Evolutionary conservation across 2,888 invertebrate genomes (phyloP).

Genomic region (Patella depressa): DNA sequence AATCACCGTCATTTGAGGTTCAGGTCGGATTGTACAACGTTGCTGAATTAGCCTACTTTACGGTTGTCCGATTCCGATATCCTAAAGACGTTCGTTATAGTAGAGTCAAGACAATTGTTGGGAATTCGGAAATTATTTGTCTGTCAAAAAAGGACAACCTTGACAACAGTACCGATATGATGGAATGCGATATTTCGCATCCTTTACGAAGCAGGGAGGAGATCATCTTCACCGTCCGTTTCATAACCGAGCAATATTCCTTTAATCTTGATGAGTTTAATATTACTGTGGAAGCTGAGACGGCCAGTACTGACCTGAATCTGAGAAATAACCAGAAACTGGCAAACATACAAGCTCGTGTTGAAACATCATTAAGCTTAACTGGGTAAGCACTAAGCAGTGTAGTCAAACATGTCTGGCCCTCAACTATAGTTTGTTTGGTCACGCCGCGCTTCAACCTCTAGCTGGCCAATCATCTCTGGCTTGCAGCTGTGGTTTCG

Average conservation of each 20-base stretch:
- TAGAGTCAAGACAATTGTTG: constrained; percentile 28
- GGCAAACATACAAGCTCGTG: constrained; percentile 35
- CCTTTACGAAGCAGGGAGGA: constrained; percentile 29
- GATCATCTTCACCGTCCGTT: constrained; percentile 33
- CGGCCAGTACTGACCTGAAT: constrained; percentile 37
- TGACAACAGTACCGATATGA: constrained; percentile 10
- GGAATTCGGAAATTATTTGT: constrained; percentile 35
- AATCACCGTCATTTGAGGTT: constrained; percentile 40
- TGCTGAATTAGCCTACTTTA: constrained; percentile 50
- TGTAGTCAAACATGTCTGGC: too few species aligned
- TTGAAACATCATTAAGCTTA: constrained; percentile 38
- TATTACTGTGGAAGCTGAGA: constrained; percentile 33
- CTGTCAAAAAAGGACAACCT: constrained; percentile 14
- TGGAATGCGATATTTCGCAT: constrained; percentile 35
- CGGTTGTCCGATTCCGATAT: constrained; percentile 40
- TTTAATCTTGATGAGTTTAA: constrained; percentile 32
- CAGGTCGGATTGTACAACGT: constrained; percentile 44
- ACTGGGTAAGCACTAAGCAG: constrained; percentile 37
- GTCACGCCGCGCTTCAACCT: too few species aligned
- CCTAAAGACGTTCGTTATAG: constrained; percentile 40
- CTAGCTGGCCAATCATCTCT: too few species aligned
- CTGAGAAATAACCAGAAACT: constrained; percentile 32
- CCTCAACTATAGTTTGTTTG: too few species aligned
- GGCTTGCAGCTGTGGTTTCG: too few species aligned
- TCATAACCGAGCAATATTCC: constrained; percentile 27